Evolutionary conservation across 2,113 vertebrate species (phyloP).

Genomic region (Gymnobelideus leadbeateri): DNA sequence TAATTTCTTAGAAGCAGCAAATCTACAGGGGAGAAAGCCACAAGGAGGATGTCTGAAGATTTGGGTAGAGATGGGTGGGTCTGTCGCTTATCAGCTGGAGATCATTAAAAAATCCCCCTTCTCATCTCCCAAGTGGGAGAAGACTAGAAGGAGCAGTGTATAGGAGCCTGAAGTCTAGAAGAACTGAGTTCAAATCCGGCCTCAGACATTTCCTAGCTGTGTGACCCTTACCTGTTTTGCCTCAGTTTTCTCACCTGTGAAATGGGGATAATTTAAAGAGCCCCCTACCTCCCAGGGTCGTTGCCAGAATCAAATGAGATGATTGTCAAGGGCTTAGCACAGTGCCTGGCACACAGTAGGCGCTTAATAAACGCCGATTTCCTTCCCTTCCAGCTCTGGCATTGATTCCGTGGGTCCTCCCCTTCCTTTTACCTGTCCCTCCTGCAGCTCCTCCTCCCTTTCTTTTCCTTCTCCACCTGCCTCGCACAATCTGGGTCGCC

Average conservation of each 20-base stretch:
- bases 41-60: not conserved
- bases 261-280: not conserved
- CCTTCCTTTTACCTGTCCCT: constrained; percentile 32
- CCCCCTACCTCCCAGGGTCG: too few species aligned
- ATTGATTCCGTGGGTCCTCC: not conserved
- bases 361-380: not conserved
- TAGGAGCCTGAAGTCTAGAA: not conserved
- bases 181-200: not conserved
- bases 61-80: not conserved
- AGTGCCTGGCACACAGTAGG: not conserved
- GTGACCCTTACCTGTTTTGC: not conserved
- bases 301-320: not conserved
- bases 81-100: not conserved
- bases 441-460: not conserved
- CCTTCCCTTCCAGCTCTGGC: not conserved
- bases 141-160: not conserved
- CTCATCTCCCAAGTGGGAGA: not conserved
- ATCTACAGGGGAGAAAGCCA: not conserved
- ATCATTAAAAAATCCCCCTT: not conserved
- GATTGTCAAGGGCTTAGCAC: not conserved
- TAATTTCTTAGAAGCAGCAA: not conserved
- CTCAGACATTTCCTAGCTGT: not conserved
- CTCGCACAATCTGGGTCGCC: not conserved
- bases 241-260: not conserved
- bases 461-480: not conserved